These are phyloP conservation scores for Triplophysa yarkandensis DNA, from an alignment of 2,797 vertebrate genomes.

Conservation along the genomic window DNA sequence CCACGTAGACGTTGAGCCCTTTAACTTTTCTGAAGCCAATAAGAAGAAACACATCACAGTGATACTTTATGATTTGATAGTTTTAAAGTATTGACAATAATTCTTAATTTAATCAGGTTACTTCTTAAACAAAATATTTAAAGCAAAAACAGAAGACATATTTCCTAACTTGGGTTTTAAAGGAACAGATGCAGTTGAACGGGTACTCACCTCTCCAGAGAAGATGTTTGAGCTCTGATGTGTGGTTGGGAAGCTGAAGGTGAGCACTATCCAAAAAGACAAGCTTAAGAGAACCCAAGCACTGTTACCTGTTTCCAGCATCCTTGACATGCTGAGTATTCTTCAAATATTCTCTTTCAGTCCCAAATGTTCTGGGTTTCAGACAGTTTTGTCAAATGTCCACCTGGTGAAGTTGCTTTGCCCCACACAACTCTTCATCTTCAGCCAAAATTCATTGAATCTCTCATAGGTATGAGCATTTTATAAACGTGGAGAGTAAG, in stretches of 20 bases:
- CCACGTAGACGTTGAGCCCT: no score
- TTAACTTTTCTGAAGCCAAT: no score
- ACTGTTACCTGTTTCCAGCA: conserved; percentile 63
- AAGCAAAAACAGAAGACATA: no score
- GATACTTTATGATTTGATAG: no score
- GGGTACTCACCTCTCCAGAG: conserved; percentile 70
- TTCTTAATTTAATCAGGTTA: no score
- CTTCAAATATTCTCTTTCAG: not conserved
- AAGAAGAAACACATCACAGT: no score
- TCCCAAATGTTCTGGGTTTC: not conserved
- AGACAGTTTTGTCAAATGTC: not conserved
- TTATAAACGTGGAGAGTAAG: not conserved
- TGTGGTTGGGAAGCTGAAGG: conserved; percentile 74
- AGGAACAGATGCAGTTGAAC: not conserved
- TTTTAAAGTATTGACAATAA: no score
- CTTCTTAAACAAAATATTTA: no score
- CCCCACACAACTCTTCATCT: not conserved
- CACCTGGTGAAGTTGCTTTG: not conserved
- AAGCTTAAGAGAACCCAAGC: conserved; percentile 68
- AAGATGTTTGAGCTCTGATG: conserved; percentile 64
- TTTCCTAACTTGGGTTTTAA: no score
- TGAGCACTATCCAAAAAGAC: conserved; percentile 66
- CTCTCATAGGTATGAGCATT: not conserved
- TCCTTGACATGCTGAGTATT: conserved; percentile 52
- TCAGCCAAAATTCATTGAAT: conserved; percentile 12